Percentiles rank a stretch among this genome's conserved stretches.
These are phyloP conservation scores for Cryptoblepharus egeriae DNA, from an alignment of 2,797 vertebrate species.

Conservation along the genomic window DNA sequence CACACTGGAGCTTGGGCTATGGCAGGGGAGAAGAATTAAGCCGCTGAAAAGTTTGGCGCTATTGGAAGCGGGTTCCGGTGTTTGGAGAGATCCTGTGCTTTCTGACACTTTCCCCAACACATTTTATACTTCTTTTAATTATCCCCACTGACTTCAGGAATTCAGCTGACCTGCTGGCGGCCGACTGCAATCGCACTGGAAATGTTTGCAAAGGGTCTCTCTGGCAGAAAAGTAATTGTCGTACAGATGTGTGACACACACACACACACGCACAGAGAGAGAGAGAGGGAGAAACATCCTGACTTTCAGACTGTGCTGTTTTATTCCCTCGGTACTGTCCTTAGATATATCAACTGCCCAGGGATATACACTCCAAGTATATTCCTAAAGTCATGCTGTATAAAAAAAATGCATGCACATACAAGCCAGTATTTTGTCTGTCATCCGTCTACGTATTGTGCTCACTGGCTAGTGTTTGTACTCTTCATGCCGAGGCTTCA, in stretches of 20 bases:
- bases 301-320: no score
- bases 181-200: slow-evolving; percentile 36
- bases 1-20: slow-evolving; percentile 77
- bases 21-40: slow-evolving; percentile 73
- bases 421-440: slow-evolving; percentile 57
- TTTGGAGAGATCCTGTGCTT: slow-evolving; percentile 52
- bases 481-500: slow-evolving; percentile 80
- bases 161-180: not conserved
- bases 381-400: slow-evolving; percentile 34
- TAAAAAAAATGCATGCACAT: slow-evolving; percentile 40
- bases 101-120: slow-evolving; percentile 48
- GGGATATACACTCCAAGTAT: slow-evolving; percentile 19
- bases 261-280: not conserved
- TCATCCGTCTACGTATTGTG: slow-evolving; percentile 65
- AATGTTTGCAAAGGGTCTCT: slow-evolving; percentile 39
- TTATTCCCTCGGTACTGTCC: not conserved
- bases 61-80: slow-evolving; percentile 63
- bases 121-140: slow-evolving; percentile 54
- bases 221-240: slow-evolving; percentile 14
- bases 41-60: slow-evolving; percentile 70
- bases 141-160: slow-evolving; percentile 28
- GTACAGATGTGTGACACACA: slow-evolving; percentile 1
- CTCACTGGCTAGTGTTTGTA: slow-evolving; percentile 82
- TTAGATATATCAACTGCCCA: not conserved
- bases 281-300: no score